Percentiles rank a stretch among this genome's conserved stretches.
These are phyloP conservation scores for Erythrocercus mccallii DNA, from an alignment of 2,113 vertebrate species.

Conservation along the genomic window DNA sequence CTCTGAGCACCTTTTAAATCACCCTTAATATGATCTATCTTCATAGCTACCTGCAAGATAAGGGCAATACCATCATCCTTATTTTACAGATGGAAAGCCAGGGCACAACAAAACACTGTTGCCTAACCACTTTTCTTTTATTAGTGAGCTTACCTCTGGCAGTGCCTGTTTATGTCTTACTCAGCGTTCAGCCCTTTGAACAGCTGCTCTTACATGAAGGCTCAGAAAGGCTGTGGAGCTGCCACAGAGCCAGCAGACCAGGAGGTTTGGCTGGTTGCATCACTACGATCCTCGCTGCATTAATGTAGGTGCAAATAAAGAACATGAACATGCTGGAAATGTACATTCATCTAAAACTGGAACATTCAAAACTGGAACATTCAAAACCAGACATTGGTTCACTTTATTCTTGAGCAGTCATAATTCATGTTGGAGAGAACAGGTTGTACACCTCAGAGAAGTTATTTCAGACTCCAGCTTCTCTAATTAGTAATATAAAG, in stretches of 20 bases:
- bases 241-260: neutral
- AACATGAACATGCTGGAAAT: neutral
- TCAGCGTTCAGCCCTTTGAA: neutral
- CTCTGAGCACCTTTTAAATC: slow-evolving; percentile 25
- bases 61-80: neutral
- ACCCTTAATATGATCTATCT: slow-evolving; percentile 15
- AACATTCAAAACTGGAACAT: neutral
- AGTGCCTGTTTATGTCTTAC: neutral
- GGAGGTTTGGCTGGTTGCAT: neutral
- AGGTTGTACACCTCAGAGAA: neutral
- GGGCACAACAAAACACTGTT: neutral
- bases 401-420: neutral
- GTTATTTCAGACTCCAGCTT: neutral
- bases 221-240: fast-evolving
- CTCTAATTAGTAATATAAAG: neutral
- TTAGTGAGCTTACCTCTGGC: neutral
- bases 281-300: fast-evolving
- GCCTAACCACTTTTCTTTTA: slow-evolving; percentile 15
- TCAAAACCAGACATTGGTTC: neutral
- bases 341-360: neutral
- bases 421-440: neutral
- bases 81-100: slow-evolving; percentile 1
- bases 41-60: slow-evolving; percentile 13
- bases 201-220: neutral
- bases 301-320: neutral